Evolutionary conservation across 1,140 invertebrate species (phyloP).

Genomic region (Listronotus bonariensis): DNA sequence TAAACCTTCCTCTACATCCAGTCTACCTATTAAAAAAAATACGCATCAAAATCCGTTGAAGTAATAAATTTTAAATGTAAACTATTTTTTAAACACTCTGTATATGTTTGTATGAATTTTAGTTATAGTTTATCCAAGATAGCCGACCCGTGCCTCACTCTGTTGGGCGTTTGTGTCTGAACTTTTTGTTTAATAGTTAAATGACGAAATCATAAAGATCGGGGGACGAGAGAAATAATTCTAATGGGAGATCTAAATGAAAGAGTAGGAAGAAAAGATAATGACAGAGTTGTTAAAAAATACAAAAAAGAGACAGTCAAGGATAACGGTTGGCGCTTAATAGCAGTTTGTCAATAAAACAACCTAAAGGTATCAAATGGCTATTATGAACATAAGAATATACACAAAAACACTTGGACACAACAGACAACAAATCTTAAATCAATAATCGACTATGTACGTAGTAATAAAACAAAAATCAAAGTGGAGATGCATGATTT

Average conservation of each 20-base stretch:
- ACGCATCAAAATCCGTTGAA: too few species aligned
- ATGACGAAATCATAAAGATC: slow-evolving; percentile 11
- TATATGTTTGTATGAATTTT: too few species aligned
- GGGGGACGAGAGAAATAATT: slow-evolving; percentile 24
- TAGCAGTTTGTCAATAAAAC: neutral
- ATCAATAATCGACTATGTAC: slow-evolving; percentile 3
- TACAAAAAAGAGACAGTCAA: slow-evolving; percentile 4
- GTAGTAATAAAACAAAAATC: too few species aligned
- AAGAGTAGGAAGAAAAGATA: slow-evolving; percentile 8
- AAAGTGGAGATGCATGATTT: too few species aligned
- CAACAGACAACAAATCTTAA: slow-evolving; percentile 7
- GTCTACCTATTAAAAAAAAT: too few species aligned
- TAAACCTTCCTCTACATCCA: too few species aligned
- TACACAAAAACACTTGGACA: slow-evolving; percentile 19
- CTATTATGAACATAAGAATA: slow-evolving; percentile 8
- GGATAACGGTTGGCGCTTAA: slow-evolving; percentile 10
- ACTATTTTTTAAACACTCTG: too few species aligned
- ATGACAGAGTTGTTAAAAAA: slow-evolving; percentile 6
- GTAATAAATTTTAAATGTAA: too few species aligned
- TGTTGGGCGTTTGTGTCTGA: too few species aligned
- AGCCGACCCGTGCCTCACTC: too few species aligned
- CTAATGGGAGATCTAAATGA: slow-evolving; percentile 9
- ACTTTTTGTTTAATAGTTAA: too few species aligned
- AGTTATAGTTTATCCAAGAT: too few species aligned
- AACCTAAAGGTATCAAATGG: slow-evolving; percentile 9